phyloP scores from a whole-genome alignment of 37 sponge, comb jelly and placozoan species.

The Dysidea cf. avara region DNA sequence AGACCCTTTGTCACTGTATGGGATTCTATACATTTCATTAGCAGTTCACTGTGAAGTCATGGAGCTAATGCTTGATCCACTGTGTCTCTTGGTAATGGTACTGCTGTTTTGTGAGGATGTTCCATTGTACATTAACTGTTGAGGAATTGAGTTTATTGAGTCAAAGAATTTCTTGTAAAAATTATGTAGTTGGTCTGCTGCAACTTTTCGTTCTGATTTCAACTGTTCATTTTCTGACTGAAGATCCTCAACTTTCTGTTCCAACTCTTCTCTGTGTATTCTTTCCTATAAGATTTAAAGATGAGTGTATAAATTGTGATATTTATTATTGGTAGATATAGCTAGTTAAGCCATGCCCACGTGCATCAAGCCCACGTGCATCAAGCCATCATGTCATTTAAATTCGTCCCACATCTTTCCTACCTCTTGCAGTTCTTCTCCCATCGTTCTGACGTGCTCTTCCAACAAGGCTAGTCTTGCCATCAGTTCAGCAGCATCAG shows the following conservation, averaged over 20 bases:
- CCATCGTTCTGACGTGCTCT: slow-evolving; percentile 53
- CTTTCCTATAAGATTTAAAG: slow-evolving; percentile 34
- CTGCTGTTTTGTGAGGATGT: too few species aligned
- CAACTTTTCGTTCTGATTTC: slow-evolving; percentile 17
- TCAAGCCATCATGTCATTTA: too few species aligned
- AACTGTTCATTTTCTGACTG: slow-evolving; percentile 52
- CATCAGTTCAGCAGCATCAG: too few species aligned
- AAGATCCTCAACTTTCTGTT: slow-evolving; percentile 47
- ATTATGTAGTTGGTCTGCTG: slow-evolving; percentile 49
- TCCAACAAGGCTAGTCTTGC: slow-evolving; percentile 51
- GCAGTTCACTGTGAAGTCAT: too few species aligned
- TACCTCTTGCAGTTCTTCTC: slow-evolving; percentile 25
- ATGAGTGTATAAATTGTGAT: background rate
- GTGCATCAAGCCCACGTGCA: too few species aligned
- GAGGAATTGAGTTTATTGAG: slow-evolving; percentile 15
- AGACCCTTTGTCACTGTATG: too few species aligned
- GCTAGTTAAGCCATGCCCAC: too few species aligned
- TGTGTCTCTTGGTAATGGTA: too few species aligned
- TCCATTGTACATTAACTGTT: too few species aligned
- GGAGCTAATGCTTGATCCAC: too few species aligned
- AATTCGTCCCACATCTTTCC: background rate
- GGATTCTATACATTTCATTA: too few species aligned
- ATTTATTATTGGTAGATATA: background rate
- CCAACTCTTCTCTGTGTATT: slow-evolving; percentile 41
- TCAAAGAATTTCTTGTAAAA: slow-evolving; percentile 58